phyloP scores from a whole-genome alignment of 2,888 invertebrate species.

The Eremobia ochroleuca region DNA sequence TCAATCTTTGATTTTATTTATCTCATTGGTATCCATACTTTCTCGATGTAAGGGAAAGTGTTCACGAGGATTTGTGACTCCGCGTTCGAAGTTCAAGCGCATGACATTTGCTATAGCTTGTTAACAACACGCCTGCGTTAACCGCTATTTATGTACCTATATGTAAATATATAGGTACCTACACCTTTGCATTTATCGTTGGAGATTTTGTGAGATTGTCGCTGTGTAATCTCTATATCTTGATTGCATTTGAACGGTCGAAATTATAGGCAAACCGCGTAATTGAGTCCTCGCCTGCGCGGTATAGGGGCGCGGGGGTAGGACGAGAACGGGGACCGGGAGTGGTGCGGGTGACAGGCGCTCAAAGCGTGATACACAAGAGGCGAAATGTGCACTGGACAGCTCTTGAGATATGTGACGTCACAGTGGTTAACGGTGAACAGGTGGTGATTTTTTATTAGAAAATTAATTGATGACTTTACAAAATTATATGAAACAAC shows the following conservation, averaged over 20 bases:
- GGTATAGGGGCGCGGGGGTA: too few species aligned
- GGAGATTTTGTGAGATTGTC: constrained; percentile 14
- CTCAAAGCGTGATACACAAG: too few species aligned
- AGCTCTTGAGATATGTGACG: too few species aligned
- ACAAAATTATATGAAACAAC: too few species aligned
- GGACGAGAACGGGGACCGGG: too few species aligned
- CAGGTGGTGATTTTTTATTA: too few species aligned
- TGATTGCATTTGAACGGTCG: background rate
- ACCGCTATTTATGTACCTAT: constrained; percentile 2
- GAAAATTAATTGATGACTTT: too few species aligned
- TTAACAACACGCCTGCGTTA: constrained; percentile 35
- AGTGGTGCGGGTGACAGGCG: too few species aligned
- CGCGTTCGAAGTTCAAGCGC: constrained; percentile 69
- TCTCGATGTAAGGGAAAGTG: constrained; percentile 75
- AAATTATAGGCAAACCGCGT: too few species aligned
- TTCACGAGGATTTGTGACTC: constrained; percentile 67
- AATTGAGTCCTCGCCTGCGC: too few species aligned
- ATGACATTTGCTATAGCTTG: constrained; percentile 54
- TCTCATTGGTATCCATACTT: constrained; percentile 58
- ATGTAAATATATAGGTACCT: background rate
- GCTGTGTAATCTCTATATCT: background rate
- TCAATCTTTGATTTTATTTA: constrained; percentile 16
- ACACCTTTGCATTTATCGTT: constrained; percentile 20
- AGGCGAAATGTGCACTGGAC: too few species aligned
- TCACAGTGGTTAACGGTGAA: too few species aligned